Evolutionary conservation across 2,113 vertebrate genomes (phyloP), one percentile per base, ranked within the genome.

Genomic region (Taxidea taxus): DNA sequence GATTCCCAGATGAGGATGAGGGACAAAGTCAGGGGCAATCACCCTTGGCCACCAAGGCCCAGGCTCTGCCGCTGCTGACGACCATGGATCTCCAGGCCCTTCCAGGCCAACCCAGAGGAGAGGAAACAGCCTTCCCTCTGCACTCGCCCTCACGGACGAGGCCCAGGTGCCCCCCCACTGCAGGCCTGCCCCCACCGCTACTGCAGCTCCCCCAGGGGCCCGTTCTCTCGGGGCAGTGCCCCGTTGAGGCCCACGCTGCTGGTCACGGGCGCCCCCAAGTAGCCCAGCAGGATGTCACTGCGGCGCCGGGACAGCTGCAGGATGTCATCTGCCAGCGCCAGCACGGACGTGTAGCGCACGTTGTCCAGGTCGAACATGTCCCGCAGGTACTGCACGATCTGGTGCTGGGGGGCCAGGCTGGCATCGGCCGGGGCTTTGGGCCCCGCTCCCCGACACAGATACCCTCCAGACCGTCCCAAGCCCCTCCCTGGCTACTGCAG

Each of bases 361-460:
- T 99, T 99, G 98, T 99, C 99, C 0, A 99, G 98, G 96, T 99
- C 99, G 54, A 99, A 99, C 99, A 99, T 99, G 97, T 99, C 99
- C 98, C 99, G 99, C 97, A 99, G 99, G 96, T 99, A 99, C 70
- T 99, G 99, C 58, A 99, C 98, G 2, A 99, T 99, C 99, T 99
- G 99, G 98, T 99, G 99, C 99, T 99, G 98, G 78, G 78, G 15
- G 14, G 62, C 21, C 58, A 15, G 78, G 90, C 56, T 31, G 62
- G 72, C 2, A 0, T 93, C 7, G 66, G 37, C 29, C 29, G 1
- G 23, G 21, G 66, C 34, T 5, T 0, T 2, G 44, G 20, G 44
- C 74, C 74, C 14, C 3, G 9, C 21, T 9, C 66, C 9, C 12
- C 51, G 31, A 0, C 23, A 6, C 25, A 0, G 12, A 37, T 1